Base-by-base conservation (phyloP, 1,140 invertebrate genomes). In the Drosophila micromelanica region DNA sequence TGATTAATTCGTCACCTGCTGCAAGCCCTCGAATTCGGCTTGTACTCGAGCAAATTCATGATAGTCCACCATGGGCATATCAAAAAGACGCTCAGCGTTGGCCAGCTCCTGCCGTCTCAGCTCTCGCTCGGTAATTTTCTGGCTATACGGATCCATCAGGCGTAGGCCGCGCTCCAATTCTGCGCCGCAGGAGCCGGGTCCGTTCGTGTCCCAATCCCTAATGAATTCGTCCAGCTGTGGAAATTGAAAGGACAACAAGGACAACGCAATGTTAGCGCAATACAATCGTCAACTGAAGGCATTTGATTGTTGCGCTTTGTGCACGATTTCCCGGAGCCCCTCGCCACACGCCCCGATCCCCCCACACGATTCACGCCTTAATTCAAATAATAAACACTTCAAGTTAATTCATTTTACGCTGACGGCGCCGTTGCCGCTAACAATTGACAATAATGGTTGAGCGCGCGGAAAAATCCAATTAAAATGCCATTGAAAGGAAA, bases 21-120 rank as follows among this genome's bases (percentile, higher is more conserved):
- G 94, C 93, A 98, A 94, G 5, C 94, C 94, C 27, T 95, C 94
- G 91, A 95, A 97, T 70, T 98, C 95, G 8, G 93, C 93, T 85
- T 96, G 95, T 0, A 96, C 93, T 49, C 95, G 93, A 5, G 95
- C 90, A 84, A 97, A 96, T 46, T 95, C 94, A 0, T 96, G 95
- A 85, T 97, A 98, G 91, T 97, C 95, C 0, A 96, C 95, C 27
- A 97, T 94, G 7, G 95, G 94, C 70, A 97, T 94, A 78, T 97
- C 96, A 92, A 98, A 98, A 1, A 98, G 93, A 74, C 96, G 94
- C 92, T 98, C 97, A 0, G 96, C 96, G 54, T 96, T 95, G 9
- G 86, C 91, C 23, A 98, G 93, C 38, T 95, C 94, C 23, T 94
- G 90, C 49, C 96, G 94, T n/a, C 94, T 94, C 0, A 91, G 79